Percentiles rank a stretch among this genome's conserved stretches.
Evolutionary conservation across 2,113 vertebrate species (phyloP).

Genomic region (Miniopterus natalensis): DNA sequence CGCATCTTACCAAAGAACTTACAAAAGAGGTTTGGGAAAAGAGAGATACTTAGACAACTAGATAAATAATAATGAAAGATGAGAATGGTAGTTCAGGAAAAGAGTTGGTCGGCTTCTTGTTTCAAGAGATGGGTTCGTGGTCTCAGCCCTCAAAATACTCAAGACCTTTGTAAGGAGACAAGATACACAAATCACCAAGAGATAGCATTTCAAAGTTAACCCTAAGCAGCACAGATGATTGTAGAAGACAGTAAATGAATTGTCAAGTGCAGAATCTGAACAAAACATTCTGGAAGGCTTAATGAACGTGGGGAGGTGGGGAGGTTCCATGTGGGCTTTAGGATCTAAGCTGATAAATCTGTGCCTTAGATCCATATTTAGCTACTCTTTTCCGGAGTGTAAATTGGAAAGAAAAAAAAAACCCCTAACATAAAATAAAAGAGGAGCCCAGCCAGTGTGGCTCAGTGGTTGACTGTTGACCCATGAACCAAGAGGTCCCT

Average conservation of each 20-base stretch:
- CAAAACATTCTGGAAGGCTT: neutral
- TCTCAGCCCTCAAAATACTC: neutral
- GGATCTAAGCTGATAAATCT: neutral
- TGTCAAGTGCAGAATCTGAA: neutral
- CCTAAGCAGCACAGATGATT: rapidly evolving
- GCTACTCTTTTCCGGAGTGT: constrained; percentile 77
- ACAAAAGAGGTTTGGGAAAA: neutral
- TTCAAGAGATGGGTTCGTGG: neutral
- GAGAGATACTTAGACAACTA: neutral
- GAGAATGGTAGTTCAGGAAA: neutral
- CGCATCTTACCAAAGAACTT: neutral
- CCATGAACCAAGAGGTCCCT: too few relatives aligned
- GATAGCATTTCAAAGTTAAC: neutral
- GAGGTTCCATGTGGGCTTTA: too few relatives aligned
- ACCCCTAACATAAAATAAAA: too few relatives aligned
- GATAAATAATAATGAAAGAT: neutral
- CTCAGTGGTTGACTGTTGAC: too few relatives aligned
- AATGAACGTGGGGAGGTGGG: neutral
- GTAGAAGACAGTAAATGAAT: neutral
- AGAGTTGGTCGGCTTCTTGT: neutral
- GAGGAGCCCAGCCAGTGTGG: too few relatives aligned
- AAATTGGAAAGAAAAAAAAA: constrained; percentile 32
- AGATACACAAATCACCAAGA: neutral
- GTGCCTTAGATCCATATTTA: neutral
- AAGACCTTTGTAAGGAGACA: neutral